Base-by-base conservation (phyloP, 2,888 invertebrate species). In the Parasteatoda lunata region DNA sequence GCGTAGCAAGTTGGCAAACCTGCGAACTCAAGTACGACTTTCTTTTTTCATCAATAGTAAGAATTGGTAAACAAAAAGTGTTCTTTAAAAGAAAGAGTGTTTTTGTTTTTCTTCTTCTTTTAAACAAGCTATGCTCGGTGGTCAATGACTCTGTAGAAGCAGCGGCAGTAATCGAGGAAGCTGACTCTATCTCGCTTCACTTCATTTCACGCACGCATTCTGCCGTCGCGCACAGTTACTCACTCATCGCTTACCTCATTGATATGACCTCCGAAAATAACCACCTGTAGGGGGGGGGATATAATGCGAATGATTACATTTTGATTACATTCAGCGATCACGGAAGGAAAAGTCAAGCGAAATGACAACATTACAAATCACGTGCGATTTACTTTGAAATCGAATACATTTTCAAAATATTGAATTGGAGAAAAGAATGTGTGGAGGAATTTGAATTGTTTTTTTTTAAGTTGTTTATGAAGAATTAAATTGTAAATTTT, bases 221-320 rank as follows among this genome's bases (percentile, higher is more conserved):
- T 59, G 7, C 59, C 59, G 59, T 59, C 59, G 59, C 59, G 59
- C 59, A 59, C 59, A 59, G 59, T 59, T 59, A 59, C 59, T 59
- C 59, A 59, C n/a, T 59, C 59, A 59, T 13, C 59, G 3, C 59
- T 59, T n/a, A 3, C 59, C 30, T 30, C 30, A 13, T 8, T n/a
- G 59, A n/a, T n/a, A n/a, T 59, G 59, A 59, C 59, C 59, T 59
- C 59, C 59, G 59, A 59, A 59, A 59, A 59, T 59, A 59, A n/a
- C 59, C 59, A 59, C 59, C 59, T 59, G 9, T 13, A 30, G 30
- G 30, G 30, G 30, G 30, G 30, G 30, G 30, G 30, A 30, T 30
- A 59, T n/a, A 59, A 59, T 59, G n/a, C 59, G 59, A 9, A n/a
- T 59, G 59, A 59, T 59, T 59, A 59, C 59, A n/a, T 59, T n/a